Evolutionary conservation across 2,113 vertebrate species (phyloP), one percentile per base, ranked within the genome.

Genomic region (Loxodonta africana): DNA sequence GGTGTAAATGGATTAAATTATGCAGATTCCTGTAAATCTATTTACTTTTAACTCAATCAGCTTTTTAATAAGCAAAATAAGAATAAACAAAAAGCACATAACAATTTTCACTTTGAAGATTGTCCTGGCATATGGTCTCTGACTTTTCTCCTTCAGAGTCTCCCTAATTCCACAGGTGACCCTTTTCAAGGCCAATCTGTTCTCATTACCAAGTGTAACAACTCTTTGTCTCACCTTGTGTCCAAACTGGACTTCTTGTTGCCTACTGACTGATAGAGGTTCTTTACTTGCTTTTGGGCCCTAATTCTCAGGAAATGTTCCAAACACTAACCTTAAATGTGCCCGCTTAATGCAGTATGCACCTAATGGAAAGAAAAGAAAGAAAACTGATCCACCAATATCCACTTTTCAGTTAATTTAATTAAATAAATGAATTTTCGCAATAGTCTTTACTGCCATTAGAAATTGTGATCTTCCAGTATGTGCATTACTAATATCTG

Each of bases 391-490:
- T 85, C 93, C 82, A 96, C 93, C 96, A 97, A 97, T 97, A 95
- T 98, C 95, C 95, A 97, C 94, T 97, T 97, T 98, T 97, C 97
- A 98, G 97, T 94, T 95, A 98, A 97, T 74, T 93, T 97, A 97
- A 86, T 95, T 95, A 97, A 97, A 97, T 83, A 87, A 91, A 96
- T 95, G 91, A 62, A 60, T 74, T 91, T 96, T 96, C 92, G 95
- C 94, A 97, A 95, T 93, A 41, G 81, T 94, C 95, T 97, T 85
- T 93, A 83, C 44, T 94, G 18, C 37, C 97, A 97, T 97, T 96
- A 90, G 88, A 96, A 96, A 97, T 33, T 95, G 53, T 93, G 86
- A 97, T 96, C 62, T 90, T 87, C 95, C 96, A 94, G 91, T 73
- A 44, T 86, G 85, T 92, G 90, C 65, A 86, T 95, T 97, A 94